Evolutionary conservation across 2,797 vertebrate genomes (phyloP), one percentile per base, ranked within the genome.

Genomic region (Cephalopachus bancanus): DNA sequence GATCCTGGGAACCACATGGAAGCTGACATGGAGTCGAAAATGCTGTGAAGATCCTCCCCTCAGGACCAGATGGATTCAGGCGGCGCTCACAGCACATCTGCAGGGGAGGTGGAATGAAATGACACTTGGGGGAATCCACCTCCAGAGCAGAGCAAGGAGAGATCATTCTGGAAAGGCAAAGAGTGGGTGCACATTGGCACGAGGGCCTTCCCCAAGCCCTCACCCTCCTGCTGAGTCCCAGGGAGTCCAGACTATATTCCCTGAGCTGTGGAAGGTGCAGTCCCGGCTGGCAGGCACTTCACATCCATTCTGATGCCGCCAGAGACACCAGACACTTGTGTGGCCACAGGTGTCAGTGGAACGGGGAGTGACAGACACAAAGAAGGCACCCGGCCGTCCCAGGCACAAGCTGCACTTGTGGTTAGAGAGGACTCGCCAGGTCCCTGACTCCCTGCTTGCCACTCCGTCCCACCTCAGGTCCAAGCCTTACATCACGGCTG

Each of bases 101-200:
- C 79, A 90, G 60, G 75, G 8, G 79, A 95, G 74, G 24, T 4
- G 11, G 44, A 60, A 75, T 80, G 87, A 75, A 89, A 72, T 3
- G 44, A 28, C 62, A 26, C 90, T 59, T 67, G n/a, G 62, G 75
- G 79, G 49, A 76, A 12, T 19, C 37, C 22, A 26, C 10, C 24
- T 51, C 60, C 59, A 53, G 74, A 76, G 10, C 16, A 1, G 5
- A 69, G 26, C 14, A 53, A 71, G 65, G 65, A 55, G 22, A 95
- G 33, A 51, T 78, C 83, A 57, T n/a, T 28, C 62, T 57, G n/a
- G 69, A 94, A 87, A 91, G 60, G 92, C 51, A 57, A 92, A 24
- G n/a, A 60, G 20, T 28, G 37, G 44, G n/a, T 3, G 6, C 14
- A 30, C 22, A 33, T 28, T 16, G 37, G 28, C 62, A 72, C 74